Conservation (phyloP, 2,888 invertebrate species). For the Aquatica leii region DNA sequence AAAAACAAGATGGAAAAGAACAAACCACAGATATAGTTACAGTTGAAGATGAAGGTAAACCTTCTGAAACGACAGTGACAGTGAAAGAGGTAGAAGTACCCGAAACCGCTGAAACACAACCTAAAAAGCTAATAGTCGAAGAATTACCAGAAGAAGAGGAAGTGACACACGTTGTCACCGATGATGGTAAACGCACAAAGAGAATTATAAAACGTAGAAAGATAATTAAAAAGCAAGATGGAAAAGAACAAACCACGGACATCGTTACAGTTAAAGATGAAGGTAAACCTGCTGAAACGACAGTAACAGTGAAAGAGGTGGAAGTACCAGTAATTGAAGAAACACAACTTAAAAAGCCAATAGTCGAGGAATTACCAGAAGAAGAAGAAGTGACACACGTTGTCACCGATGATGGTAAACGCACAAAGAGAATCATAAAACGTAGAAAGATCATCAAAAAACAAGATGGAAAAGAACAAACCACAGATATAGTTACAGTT, state of each 20-base stretch:
- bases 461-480: constrained; percentile 18
- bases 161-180: neutral
- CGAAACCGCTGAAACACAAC: neutral
- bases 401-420: neutral
- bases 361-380: neutral
- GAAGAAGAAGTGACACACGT: neutral
- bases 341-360: too few relatives aligned
- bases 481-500: constrained; percentile 12
- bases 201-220: neutral
- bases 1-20: neutral
- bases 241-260: neutral
- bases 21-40: constrained; percentile 1
- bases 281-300: neutral
- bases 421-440: neutral
- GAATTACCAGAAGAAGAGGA: neutral
- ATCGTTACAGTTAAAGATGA: neutral
- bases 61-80: neutral
- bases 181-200: neutral
- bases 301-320: constrained; percentile 23
- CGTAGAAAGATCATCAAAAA: neutral
- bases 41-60: neutral
- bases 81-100: neutral
- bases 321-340: constrained; percentile 43
- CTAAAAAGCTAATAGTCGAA: neutral
- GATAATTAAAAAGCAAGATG: neutral